Conservation (phyloP, 64 coral and sea anemone species). For the Hydrozoanthus tunicans region DNA sequence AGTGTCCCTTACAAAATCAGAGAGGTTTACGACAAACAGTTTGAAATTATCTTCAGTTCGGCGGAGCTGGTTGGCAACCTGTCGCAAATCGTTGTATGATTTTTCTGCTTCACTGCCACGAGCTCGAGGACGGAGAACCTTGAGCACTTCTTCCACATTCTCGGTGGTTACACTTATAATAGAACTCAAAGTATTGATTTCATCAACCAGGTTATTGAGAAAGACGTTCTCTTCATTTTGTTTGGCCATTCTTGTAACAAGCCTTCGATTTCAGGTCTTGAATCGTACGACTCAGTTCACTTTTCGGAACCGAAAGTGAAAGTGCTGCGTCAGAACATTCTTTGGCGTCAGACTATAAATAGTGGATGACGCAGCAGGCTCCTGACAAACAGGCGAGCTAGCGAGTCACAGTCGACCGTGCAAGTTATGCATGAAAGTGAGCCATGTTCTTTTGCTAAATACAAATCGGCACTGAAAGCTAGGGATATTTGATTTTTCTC, state of each 20-base stretch:
- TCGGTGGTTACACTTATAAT: background rate
- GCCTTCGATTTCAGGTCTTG: background rate
- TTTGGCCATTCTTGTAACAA: background rate
- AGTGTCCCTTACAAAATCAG: conserved; percentile 3
- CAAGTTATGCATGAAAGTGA: no score
- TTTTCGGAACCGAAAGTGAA: background rate
- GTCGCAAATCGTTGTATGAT: background rate
- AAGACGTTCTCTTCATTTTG: background rate
- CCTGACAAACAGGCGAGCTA: no score
- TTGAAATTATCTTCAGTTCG: background rate
- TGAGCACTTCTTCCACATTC: background rate
- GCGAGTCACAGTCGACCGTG: no score
- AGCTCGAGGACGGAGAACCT: background rate
- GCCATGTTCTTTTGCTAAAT: no score
- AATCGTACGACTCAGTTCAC: background rate
- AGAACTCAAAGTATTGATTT: background rate
- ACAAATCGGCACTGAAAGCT: no score
- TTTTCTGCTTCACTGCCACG: background rate
- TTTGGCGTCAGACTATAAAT: no score
- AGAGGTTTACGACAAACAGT: background rate
- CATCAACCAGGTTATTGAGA: background rate
- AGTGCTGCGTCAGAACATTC: background rate
- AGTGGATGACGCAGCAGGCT: no score
- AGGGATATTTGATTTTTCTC: no score
- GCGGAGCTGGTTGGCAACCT: conserved; percentile 1